Base-by-base conservation (phyloP, 2,113 vertebrate genomes). In the Heteronetta atricapilla region DNA sequence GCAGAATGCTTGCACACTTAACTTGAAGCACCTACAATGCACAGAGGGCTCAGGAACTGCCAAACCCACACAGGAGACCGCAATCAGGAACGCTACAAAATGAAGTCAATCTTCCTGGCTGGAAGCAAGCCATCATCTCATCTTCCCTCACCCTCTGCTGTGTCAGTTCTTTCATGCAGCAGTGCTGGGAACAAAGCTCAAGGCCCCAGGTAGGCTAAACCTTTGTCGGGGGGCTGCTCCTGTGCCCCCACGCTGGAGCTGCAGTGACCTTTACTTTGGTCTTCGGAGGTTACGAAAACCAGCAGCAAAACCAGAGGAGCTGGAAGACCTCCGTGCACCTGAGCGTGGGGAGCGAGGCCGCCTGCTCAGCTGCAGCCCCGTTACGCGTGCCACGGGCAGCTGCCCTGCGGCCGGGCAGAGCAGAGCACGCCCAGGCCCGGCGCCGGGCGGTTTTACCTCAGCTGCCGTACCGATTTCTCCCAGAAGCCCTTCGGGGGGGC, bases 131-230 rank as follows among this genome's bases (percentile, higher is more conserved):
- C 8, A 15, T 23, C n/a, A 58, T 3, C 3, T 26, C 17, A 0
- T 9, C 20, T 8, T 0, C 1, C 29, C 17, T 29, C 11, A 0
- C 3, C 42, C 21, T 23, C 46, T 13, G 1, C 21, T 4, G 20
- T 0, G 5, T 10, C 2, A 13, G 14, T 3, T 58, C 46, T 74
- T 40, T 40, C 10, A 5, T 0, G 7, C 5, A 10, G 13, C 0
- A 16, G 34, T 10, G 60, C 25, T 5, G 7, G 79, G 59, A 46
- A 58, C 22, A 14, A 38, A n/a, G 28, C 19, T 83, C 44, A 31
- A 53, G 23, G 21, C 19, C 20, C 36, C 4, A 31, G 8, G 11
- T 9, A 48, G 53, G n/a, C 18, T 10, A 34, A 23, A 68, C 8
- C 64, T 29, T 25, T 33, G 11, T 7, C 1, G 3, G 2, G 8